Evolutionary conservation across 2,113 vertebrate genomes (phyloP), one percentile per base, ranked within the genome.

Genomic region (Connochaetes taurinus): DNA sequence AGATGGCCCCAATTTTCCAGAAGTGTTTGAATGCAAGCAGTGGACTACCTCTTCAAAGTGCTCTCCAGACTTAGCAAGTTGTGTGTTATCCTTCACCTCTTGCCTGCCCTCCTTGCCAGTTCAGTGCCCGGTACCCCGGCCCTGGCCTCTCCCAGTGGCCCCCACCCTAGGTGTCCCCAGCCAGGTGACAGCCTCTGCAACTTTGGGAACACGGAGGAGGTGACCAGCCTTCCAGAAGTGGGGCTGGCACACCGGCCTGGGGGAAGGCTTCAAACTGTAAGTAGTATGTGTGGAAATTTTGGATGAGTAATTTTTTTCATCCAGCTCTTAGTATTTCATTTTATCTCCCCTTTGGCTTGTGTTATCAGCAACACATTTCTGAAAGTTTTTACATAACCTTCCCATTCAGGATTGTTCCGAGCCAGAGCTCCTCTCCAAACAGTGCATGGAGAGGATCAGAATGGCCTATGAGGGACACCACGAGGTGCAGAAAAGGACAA

Each of bases 291-390:
- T 98, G 98, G 98, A 84, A 95, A 98, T 97, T 98, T 94, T 67
- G 94, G 97, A 98, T 97, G 97, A 96, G 94, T 97, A 9, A 96
- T 97, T 76, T 43, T 95, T 83, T 92, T 74, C 81, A 95, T 98
- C 97, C 92, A 67, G 50, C 45, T 90, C 93, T 97, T 97, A 91
- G 74, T 82, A 52, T 97, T 96, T 91, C 92, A 60, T 90, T 98
- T 96, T 94, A 81, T 97, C 92, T 96, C 88, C 84, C 29, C 62
- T 96, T 97, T 97, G 98, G 98, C 97, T 97, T 96, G 96, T 95
- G 98, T 98, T 98, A 97, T 98, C 98, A 98, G 96, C 97, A 97
- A 81, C 95, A 88, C 84, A 96, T 97, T 98, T 97, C 98, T 98
- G 96, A 1, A 90, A 91, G 84, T 89, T 98, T 98, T 98, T 98